Percentiles rank a stretch among this genome's conserved stretches.
These are phyloP conservation scores for Cepaea hortensis DNA, from an alignment of 2,888 invertebrate genomes.

Conservation along the genomic window DNA sequence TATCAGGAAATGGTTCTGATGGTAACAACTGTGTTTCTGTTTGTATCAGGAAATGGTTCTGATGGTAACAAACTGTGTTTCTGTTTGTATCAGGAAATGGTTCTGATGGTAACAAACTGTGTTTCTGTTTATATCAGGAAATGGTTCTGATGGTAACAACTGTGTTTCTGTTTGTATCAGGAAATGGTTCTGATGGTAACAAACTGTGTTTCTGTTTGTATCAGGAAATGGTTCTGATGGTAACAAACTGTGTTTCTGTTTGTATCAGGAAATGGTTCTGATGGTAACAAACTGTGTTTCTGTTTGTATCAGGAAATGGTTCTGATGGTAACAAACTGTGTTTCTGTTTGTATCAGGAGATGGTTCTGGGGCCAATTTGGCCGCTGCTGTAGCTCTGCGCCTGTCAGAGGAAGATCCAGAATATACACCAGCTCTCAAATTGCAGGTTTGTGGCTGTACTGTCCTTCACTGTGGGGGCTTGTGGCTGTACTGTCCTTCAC, in stretches of 20 bases:
- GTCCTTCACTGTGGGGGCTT: no score
- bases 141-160: no score
- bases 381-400: slow-evolving; percentile 58
- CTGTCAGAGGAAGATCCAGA: slow-evolving; percentile 53
- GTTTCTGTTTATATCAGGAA: no score
- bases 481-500: no score
- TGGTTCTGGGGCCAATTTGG: slow-evolving; percentile 65
- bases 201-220: neutral
- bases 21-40: no score
- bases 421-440: slow-evolving; percentile 37
- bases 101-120: slow-evolving; percentile 49
- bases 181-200: no score
- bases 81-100: slow-evolving; percentile 62
- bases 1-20: slow-evolving; percentile 63
- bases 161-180: neutral
- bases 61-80: no score
- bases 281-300: neutral
- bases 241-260: neutral
- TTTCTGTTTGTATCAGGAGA: slow-evolving; percentile 56
- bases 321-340: no score
- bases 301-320: no score
- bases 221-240: no score
- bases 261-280: no score
- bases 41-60: slow-evolving; percentile 61
- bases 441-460: slow-evolving; percentile 18